phyloP scores from a whole-genome alignment of 2,888 invertebrate genomes.

The Ischnus inquisitorius region DNA sequence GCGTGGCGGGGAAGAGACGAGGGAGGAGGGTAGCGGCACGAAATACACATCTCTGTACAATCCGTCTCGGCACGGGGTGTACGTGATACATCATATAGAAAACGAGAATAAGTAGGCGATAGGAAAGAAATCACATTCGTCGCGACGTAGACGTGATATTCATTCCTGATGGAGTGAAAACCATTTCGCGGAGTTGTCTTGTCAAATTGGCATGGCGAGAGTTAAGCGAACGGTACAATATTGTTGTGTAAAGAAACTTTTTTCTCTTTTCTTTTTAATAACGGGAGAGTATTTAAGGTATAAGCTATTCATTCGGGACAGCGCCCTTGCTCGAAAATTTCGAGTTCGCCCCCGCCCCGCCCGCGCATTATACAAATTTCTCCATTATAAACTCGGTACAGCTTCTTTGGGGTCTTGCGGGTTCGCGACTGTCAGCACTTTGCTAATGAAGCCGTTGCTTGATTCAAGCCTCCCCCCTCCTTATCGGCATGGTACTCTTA shows the following conservation, averaged over 20 bases:
- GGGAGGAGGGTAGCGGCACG: conserved; percentile 2
- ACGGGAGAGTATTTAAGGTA: neutral
- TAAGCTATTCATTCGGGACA: neutral
- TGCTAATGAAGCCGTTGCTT: conserved; percentile 63
- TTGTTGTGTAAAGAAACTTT: too few relatives aligned
- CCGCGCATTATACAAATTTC: conserved; percentile 33
- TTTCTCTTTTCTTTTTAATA: neutral
- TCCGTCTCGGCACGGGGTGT: conserved; percentile 47
- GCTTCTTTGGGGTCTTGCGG: conserved; percentile 10
- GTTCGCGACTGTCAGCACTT: conserved; percentile 62
- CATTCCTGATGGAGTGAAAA: neutral
- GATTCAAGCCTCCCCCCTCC: conserved; percentile 18
- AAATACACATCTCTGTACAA: conserved; percentile 45
- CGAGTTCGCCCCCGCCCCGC: too few relatives aligned
- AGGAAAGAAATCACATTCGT: neutral
- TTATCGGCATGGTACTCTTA: conserved; percentile 49
- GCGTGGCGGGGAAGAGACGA: neutral
- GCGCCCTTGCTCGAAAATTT: neutral
- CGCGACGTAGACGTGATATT: neutral
- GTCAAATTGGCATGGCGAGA: neutral
- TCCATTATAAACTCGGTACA: conserved; percentile 25
- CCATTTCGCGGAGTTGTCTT: neutral
- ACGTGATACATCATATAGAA: conserved; percentile 7
- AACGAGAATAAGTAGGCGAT: neutral
- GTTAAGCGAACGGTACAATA: neutral